phyloP scores from a whole-genome alignment of 1,140 invertebrate species.

The Eriosoma lanigerum region DNA sequence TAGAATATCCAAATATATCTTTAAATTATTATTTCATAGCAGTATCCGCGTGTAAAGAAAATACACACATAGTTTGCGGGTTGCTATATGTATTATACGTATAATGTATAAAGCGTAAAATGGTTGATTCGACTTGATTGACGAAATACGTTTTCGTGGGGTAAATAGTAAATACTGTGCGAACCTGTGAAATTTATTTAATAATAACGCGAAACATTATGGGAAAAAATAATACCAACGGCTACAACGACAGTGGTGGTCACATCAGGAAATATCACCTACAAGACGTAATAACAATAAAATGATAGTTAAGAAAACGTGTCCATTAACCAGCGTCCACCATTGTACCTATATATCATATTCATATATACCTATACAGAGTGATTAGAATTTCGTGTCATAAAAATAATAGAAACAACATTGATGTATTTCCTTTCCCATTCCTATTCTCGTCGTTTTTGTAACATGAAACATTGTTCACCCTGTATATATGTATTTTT shows the following conservation, averaged over 20 bases:
- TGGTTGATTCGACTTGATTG: too few relatives aligned
- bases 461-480: neutral
- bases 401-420: too few relatives aligned
- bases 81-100: too few relatives aligned
- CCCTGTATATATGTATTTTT: neutral
- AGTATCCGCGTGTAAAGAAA: neutral
- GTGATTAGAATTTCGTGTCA: too few relatives aligned
- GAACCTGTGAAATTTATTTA: too few relatives aligned
- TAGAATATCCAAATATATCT: too few relatives aligned
- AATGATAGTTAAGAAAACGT: neutral
- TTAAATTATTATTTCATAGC: too few relatives aligned
- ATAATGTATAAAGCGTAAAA: too few relatives aligned
- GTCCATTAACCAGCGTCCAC: neutral
- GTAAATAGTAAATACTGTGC: neutral
- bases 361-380: too few relatives aligned
- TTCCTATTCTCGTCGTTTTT: neutral
- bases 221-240: neutral
- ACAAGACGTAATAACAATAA: neutral
- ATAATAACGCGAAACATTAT: neutral
- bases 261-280: conserved; percentile 10
- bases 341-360: neutral
- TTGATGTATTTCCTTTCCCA: too few relatives aligned
- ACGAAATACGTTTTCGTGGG: neutral
- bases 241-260: too few relatives aligned
- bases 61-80: neutral